These are phyloP conservation scores for Melipona bicolor DNA, from an alignment of 2,888 invertebrate genomes.

Conservation along the genomic window DNA sequence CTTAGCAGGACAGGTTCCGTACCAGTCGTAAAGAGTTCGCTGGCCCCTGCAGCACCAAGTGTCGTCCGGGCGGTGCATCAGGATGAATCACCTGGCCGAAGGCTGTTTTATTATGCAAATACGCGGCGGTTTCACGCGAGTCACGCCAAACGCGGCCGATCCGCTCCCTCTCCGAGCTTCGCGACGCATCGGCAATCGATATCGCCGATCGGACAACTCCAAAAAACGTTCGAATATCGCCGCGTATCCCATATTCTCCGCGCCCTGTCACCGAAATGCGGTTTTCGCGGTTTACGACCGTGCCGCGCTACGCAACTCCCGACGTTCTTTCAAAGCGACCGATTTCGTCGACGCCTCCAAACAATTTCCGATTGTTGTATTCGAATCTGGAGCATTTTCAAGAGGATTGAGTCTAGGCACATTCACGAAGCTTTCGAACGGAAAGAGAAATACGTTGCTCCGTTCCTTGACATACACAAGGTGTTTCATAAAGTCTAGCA, in stretches of 20 bases:
- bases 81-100: slow-evolving; percentile 77
- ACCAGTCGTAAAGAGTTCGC: slow-evolving; percentile 76
- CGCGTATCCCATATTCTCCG: not conserved
- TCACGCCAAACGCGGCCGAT: slow-evolving; percentile 62
- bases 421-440: no score
- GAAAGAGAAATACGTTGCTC: no score
- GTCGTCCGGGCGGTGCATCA: slow-evolving; percentile 69
- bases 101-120: slow-evolving; percentile 81
- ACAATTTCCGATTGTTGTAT: no score
- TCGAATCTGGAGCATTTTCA: no score
- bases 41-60: slow-evolving; percentile 69
- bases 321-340: no score
- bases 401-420: no score
- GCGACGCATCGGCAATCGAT: slow-evolving; percentile 37
- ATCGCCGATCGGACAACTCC: slow-evolving; percentile 39
- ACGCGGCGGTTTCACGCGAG: slow-evolving; percentile 71
- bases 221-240: slow-evolving; percentile 40
- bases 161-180: slow-evolving; percentile 6
- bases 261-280: slow-evolving; percentile 44
- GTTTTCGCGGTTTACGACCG: slow-evolving; percentile 53
- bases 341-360: no score
- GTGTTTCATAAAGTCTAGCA: no score
- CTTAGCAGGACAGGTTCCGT: slow-evolving; percentile 72
- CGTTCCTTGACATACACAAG: no score
- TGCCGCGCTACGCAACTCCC: slow-evolving; percentile 40